Evolutionary conservation across 2,113 vertebrate genomes (phyloP).

Genomic region (Epinephelus moara): DNA sequence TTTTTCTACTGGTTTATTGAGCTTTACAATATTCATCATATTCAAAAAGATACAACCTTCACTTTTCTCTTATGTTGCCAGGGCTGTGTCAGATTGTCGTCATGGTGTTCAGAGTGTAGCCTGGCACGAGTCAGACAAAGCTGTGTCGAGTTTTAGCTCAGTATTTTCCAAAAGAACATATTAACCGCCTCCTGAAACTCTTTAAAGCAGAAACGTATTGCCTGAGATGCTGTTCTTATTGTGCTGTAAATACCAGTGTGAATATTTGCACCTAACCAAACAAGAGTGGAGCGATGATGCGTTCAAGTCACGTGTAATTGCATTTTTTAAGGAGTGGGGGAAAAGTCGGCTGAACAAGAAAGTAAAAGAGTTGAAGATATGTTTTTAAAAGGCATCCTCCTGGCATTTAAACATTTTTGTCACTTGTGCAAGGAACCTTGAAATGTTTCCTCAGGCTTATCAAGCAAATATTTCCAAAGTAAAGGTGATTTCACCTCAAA

Average conservation of each 20-base stretch:
- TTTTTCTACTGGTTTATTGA: slow-evolving; percentile 18
- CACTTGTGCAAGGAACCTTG: not conserved
- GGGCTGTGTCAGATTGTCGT: slow-evolving; percentile 7
- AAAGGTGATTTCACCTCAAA: not conserved
- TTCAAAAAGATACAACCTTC: slow-evolving; percentile 23
- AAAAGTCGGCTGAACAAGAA: not conserved
- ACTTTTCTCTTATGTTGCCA: not conserved
- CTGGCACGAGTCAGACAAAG: not conserved
- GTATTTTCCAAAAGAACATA: not conserved
- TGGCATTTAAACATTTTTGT: slow-evolving; percentile 6
- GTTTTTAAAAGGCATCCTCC: not conserved
- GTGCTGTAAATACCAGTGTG: slow-evolving; percentile 6
- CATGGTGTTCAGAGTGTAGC: not conserved
- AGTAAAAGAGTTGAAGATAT: not conserved
- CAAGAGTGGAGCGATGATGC: slow-evolving; percentile 20
- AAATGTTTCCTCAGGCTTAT: not conserved
- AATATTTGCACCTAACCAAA: slow-evolving; percentile 1
- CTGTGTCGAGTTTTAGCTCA: not conserved
- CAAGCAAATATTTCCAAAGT: not conserved
- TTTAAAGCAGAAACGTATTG: not conserved
- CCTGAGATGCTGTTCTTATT: slow-evolving; percentile 6
- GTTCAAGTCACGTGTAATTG: slow-evolving; percentile 5
- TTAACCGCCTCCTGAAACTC: not conserved
- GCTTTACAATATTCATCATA: slow-evolving; percentile 18
- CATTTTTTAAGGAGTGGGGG: not conserved